Evolutionary conservation across 2,797 vertebrate species (phyloP).

Genomic region (Carcharodon carcharias): DNA sequence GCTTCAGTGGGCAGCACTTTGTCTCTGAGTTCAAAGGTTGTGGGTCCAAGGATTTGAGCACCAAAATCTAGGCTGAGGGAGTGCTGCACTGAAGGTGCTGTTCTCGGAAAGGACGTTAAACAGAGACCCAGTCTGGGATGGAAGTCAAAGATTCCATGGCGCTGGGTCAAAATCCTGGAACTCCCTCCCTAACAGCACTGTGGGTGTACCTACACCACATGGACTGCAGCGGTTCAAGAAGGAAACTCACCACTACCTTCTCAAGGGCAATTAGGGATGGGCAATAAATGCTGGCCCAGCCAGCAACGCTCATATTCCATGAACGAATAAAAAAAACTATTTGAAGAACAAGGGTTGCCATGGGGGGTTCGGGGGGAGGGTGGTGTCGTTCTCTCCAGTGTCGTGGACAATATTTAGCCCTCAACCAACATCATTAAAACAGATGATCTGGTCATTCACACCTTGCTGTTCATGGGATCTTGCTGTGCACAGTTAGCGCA

Average conservation of each 20-base stretch:
- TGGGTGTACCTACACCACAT: no score
- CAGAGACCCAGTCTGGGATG: background rate
- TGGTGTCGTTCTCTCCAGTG: background rate
- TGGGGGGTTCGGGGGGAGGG: no score
- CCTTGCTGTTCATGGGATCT: background rate
- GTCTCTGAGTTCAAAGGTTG: background rate
- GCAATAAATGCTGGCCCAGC: no score
- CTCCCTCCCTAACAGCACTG: no score
- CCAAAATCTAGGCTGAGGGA: background rate
- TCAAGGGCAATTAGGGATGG: no score
- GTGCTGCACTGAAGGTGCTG: background rate
- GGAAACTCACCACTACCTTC: no score
- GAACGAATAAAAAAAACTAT: no score
- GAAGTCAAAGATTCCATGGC: background rate
- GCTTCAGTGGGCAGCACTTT: background rate
- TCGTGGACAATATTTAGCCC: background rate
- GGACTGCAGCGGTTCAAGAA: no score
- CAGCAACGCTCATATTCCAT: no score
- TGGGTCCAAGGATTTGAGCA: background rate
- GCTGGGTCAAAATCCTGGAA: no score
- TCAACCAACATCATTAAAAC: background rate
- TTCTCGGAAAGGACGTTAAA: background rate
- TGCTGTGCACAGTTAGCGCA: background rate
- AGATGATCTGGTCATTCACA: no score
- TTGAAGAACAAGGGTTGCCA: no score